Base-by-base conservation (phyloP, 2,113 vertebrate species). In the Apeltes quadracus region DNA sequence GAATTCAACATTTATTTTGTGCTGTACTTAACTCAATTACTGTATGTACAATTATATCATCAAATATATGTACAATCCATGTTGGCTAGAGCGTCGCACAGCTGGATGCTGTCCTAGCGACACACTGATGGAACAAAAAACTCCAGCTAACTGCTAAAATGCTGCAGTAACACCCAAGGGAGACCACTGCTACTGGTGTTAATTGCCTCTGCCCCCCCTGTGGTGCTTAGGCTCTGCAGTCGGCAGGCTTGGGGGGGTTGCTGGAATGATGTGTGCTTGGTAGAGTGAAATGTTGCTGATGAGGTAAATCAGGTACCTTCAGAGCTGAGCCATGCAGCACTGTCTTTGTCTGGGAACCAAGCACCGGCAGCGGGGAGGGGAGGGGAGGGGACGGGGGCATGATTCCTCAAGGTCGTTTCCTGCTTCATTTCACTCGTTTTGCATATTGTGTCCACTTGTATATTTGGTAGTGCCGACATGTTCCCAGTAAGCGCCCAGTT, bases 321-420 rank as follows among this genome's bases (percentile, higher is more conserved):
- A 75, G 74, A 73, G 87, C 80, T 76, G 78, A 84, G 81, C 81
- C 66, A 67, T 81, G 83, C 86, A 82, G 68, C 79, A 61, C 55
- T 78, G 84, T 76, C 90, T 92, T 92, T 92, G 89, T 91, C 85
- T 86, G 74, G 77, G 84, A 69, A 87, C 65, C 50, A 22, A 14
- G 43, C 65, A 61, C 70, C 54, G 79, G 84, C 79, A 72, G 67
- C 5, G 27, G 64, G 69, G 70, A 61, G 61, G 76, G n/a, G n/a
- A n/a, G n/a, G n/a, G n/a, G n/a, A n/a, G n/a, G n/a, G n/a, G n/a
- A n/a, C n/a, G n/a, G n/a, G 76, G 64, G 76, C 38, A 61, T 68
- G 80, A 78, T 83, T 72, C 74, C 65, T 91, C 85, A 91, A 92
- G 91, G 91, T 92, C 74, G 62, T 75, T 55, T 34, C 72, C 50